Base-by-base conservation (phyloP, 2,797 vertebrate genomes). In the Toxotes lorentzi region DNA sequence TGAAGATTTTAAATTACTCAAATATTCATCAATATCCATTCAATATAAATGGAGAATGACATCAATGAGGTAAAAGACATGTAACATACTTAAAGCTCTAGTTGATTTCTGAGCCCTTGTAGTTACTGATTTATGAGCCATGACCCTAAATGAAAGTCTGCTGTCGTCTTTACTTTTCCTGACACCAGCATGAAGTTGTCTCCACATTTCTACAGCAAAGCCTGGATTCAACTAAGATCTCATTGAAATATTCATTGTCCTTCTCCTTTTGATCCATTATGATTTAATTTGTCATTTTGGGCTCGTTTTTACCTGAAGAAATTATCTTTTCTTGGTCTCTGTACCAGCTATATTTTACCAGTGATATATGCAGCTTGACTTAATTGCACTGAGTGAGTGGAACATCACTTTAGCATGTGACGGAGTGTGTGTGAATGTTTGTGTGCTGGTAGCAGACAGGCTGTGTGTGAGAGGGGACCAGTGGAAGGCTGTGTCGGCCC, bases 401-500 rank as follows among this genome's bases (percentile, higher is more conserved):
- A 57, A 61, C 61, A 64, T 59, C 54, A 21, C 70, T 68, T 76
- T 17, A 78, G 51, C 21, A 27, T 59, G 40, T 65, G 74, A 45
- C 16, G 1, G 16, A 7, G 40, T 27, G 85, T 67, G 53, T 68
- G 78, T 70, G 70, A 45, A 35, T 6, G 73, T 80, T 85, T 82
- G 86, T 83, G 86, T 83, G 66, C 77, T 88, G 76, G 76, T 84
- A 72, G 74, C 80, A 88, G 79, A 76, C 64, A 77, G 67, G 63
- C 70, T 58, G 69, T 66, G 81, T 79, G 83, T 83, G 86, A 84
- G 86, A 71, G 78, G 83, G 84, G 86, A 90, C 87, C 92, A 82
- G 83, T 75, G 91, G 80, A 88, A 85, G 87, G 79, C 88, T 89
- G 82, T 69, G 83, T 81, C 79, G 73, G 86, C 91, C 85, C 93